phyloP scores from a whole-genome alignment of 2,797 vertebrate genomes.

The Protosalanx chinensis region DNA sequence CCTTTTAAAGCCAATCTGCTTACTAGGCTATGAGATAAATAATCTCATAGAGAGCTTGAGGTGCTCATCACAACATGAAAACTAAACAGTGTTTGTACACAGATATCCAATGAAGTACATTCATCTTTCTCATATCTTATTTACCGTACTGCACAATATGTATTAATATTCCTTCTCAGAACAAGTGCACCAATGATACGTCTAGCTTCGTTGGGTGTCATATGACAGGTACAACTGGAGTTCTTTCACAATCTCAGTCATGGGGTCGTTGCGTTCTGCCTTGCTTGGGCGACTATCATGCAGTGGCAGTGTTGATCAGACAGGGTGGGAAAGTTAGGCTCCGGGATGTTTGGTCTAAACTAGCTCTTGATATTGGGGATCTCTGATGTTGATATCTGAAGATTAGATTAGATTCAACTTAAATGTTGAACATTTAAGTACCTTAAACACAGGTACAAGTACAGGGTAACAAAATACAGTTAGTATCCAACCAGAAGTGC shows the following conservation, averaged over 20 bases:
- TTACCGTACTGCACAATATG: not conserved
- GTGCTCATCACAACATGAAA: not conserved
- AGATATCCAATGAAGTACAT: not conserved
- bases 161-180: constrained; percentile 7
- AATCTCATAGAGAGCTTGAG: not conserved
- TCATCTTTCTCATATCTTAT: constrained; percentile 5
- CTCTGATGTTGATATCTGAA: too few species aligned
- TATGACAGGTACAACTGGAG: not conserved
- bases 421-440: too few species aligned
- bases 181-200: not conserved
- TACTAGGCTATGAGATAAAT: too few species aligned
- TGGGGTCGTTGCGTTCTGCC: not conserved
- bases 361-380: too few species aligned
- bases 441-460: too few species aligned
- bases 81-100: not conserved
- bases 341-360: not conserved
- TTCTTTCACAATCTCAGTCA: constrained; percentile 31
- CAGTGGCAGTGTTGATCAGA: not conserved
- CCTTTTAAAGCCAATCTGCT: too few species aligned
- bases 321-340: not conserved
- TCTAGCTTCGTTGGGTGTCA: not conserved
- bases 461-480: too few species aligned
- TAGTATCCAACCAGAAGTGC: too few species aligned
- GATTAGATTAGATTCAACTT: too few species aligned
- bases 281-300: too few species aligned